Base-by-base conservation (phyloP, 2,113 vertebrate species). In the Coracopsis vasa region DNA sequence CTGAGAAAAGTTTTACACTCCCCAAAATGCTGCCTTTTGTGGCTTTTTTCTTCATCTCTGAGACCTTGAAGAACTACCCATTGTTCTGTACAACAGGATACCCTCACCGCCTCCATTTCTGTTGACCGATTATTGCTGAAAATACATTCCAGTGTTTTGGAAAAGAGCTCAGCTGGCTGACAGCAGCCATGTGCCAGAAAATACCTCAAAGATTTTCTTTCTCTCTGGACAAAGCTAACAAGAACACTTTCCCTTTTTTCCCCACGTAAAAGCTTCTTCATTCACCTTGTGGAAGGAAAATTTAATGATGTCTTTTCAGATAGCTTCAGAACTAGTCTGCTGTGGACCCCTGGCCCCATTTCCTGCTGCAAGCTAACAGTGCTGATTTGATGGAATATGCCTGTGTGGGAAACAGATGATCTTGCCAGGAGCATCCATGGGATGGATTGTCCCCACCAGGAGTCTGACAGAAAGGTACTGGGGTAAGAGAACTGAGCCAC, bases 151-250 rank as follows among this genome's bases (percentile, higher is more conserved):
- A 73, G 29, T 54, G 61, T 61, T 92, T 85, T 53, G 84, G 62
- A 35, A 91, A 91, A 77, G 35, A 84, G 72, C 31, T 91, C 83
- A 50, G 45, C 23, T 87, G 80, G 48, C 48, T 94, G 70, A 72
- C n/a, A 72, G 45, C 24, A 90, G 16, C 27, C 69, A 91, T 0
- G 0, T 91, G 90, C 79, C 85, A 91, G 72, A 94, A 93, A 95
- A 80, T 41, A 64, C 29, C 27, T 80, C 82, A 62, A 89, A 91
- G 45, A 73, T 66, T 88, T 90, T 78, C 35, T 62, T 88, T 54
- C 33, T 56, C 12, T 65, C 42, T 53, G 50, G 21, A 64, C 4
- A 6, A 93, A 79, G 17, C 29, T 77, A 53, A 48, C 33, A 82
- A 79, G 33, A 60, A 7, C 11, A 54, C 15, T 86, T 89, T 71